Conservation (phyloP, 2,797 vertebrate species). For the Simalia tracyae region DNA sequence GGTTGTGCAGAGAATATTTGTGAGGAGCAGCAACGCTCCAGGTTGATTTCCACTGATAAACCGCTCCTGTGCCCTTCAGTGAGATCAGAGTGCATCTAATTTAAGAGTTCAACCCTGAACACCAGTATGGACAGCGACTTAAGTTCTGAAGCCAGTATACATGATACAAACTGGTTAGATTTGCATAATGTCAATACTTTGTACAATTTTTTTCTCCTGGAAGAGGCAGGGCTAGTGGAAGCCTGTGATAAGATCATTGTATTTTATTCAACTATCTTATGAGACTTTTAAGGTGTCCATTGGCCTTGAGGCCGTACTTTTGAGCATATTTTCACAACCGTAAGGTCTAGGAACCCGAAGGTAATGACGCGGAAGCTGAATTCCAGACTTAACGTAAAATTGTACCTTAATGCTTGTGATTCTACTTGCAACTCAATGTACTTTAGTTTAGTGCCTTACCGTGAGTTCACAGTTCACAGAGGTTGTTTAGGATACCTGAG, state of each 20-base stretch:
- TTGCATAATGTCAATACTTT: neutral
- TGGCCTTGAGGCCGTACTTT: neutral
- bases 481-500: neutral
- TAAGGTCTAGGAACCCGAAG: neutral
- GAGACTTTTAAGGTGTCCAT: neutral
- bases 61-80: neutral
- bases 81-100: neutral
- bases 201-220: neutral
- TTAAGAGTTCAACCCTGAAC: neutral
- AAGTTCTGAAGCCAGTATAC: neutral
- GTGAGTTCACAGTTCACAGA: neutral
- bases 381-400: neutral
- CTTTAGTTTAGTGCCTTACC: neutral
- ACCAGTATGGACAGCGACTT: accelerated
- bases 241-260: no score
- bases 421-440: neutral
- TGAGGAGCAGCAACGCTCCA: neutral
- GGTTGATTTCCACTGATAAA: neutral
- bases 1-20: no score
- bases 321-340: neutral
- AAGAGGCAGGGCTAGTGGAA: neutral
- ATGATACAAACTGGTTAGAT: no score
- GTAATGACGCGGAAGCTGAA: neutral
- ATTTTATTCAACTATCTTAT: neutral
- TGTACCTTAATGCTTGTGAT: no score